Conservation (phyloP, 2,888 invertebrate species). For the Latrodectus hesperus region DNA sequence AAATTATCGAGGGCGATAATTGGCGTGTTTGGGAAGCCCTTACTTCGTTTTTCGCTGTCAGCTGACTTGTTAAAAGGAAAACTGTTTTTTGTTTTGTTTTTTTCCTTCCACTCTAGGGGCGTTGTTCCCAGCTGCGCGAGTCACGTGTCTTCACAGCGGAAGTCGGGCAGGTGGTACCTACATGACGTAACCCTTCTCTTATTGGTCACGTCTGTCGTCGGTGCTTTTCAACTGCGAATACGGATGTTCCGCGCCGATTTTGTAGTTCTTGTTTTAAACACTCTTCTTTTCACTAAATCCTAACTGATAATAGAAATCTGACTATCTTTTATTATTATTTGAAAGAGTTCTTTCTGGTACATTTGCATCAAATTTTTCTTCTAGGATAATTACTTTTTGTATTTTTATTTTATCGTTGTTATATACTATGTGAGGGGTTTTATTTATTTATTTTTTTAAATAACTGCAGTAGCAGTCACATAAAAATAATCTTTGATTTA, state of each 20-base stretch:
- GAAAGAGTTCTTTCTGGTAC: no score
- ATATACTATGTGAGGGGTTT: no score
- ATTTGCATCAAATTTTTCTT: no score
- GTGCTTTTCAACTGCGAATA: conserved; percentile 12
- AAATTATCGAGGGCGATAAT: background rate
- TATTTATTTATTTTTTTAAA: no score
- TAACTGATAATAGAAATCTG: no score
- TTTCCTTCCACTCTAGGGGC: conserved; percentile 37
- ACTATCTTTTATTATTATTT: no score
- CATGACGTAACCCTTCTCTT: conserved; percentile 27
- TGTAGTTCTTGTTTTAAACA: background rate
- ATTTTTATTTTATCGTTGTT: no score
- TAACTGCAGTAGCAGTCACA: no score
- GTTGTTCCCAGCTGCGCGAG: conserved; percentile 61
- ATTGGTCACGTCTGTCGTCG: conserved; percentile 6
- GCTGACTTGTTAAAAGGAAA: conserved; percentile 53
- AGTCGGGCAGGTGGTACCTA: conserved; percentile 60
- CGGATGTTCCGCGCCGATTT: background rate
- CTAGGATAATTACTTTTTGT: no score
- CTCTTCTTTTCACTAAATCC: no score
- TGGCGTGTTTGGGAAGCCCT: background rate
- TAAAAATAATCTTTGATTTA: no score
- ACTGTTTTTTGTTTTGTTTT: conserved; percentile 21
- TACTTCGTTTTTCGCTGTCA: conserved; percentile 20
- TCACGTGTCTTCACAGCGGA: conserved; percentile 57